phyloP scores from a whole-genome alignment of 2,113 vertebrate genomes.

The Parus major region DNA sequence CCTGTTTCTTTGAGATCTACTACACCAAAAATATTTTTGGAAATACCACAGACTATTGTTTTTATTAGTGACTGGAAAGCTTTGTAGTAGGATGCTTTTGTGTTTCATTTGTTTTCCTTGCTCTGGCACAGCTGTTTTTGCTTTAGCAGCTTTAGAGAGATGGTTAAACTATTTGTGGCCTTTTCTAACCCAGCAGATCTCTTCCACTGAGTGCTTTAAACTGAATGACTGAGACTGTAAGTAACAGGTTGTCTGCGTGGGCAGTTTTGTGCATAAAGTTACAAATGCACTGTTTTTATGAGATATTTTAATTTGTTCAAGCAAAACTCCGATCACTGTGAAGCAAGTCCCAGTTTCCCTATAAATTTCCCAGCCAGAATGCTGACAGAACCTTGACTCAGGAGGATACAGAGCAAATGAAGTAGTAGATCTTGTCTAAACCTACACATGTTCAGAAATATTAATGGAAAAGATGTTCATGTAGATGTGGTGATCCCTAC shows the following conservation, averaged over 20 bases:
- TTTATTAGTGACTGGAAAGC: conserved; percentile 78
- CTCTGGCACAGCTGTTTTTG: conserved; percentile 77
- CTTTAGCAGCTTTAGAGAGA: conserved; percentile 76
- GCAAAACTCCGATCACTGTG: not conserved
- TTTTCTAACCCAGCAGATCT: conserved; percentile 67
- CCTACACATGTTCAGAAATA: not conserved
- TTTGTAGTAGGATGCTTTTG: conserved; percentile 76
- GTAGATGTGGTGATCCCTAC: not conserved
- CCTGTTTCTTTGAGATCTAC: conserved; percentile 67
- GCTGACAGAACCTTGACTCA: not conserved
- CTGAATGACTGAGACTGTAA: not conserved
- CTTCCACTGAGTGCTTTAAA: conserved; percentile 47
- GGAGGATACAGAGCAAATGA: conserved; percentile 33
- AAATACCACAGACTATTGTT: conserved; percentile 77
- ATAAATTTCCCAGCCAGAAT: conserved; percentile 50
- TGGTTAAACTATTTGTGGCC: conserved; percentile 74
- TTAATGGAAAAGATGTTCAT: not conserved
- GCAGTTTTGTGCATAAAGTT: conserved; percentile 6
- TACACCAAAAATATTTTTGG: conserved; percentile 77
- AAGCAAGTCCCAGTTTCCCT: conserved; percentile 27
- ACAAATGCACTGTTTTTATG: conserved; percentile 32
- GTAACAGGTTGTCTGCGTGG: not conserved
- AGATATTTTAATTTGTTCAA: conserved; percentile 47
- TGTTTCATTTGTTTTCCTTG: conserved; percentile 79
- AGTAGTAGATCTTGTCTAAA: conserved; percentile 21